Conservation (phyloP, 2,113 vertebrate species). For the Xiphophorus couchianus region DNA sequence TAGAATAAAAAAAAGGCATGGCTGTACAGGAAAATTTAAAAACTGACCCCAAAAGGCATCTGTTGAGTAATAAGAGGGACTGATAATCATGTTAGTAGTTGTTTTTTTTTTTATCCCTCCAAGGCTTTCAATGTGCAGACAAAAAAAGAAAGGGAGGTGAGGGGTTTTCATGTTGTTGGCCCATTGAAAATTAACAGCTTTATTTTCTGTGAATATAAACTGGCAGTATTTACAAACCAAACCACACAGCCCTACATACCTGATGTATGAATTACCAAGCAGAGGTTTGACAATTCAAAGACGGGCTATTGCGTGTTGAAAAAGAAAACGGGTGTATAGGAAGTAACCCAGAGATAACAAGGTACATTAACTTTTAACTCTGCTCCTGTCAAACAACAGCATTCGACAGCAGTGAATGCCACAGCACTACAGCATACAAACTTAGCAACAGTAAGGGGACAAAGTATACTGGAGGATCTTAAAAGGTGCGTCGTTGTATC, state of each 20-base stretch:
- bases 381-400: conserved; percentile 83
- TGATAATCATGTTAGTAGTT: conserved; percentile 12
- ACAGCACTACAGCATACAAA: conserved; percentile 91
- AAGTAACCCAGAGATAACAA: conserved; percentile 91
- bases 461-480: conserved; percentile 83
- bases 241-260: conserved; percentile 59
- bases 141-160: conserved; percentile 24
- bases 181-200: conserved; percentile 36
- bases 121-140: conserved; percentile 53
- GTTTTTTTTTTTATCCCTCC: conserved; percentile 10
- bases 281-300: conserved; percentile 45
- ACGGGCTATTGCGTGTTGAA: conserved; percentile 11
- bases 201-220: conserved; percentile 31
- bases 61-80: conserved; percentile 44
- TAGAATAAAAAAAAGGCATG: conserved; percentile 56
- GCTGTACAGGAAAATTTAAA: conserved; percentile 25
- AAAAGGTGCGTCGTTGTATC: conserved; percentile 64
- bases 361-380: conserved; percentile 89
- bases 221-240: conserved; percentile 53
- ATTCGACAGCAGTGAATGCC: conserved; percentile 82
- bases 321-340: conserved; percentile 69
- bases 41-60: conserved; percentile 44
- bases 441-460: conserved; percentile 89
- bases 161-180: conserved; percentile 8
- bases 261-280: conserved; percentile 31